Base-by-base conservation (phyloP, 2,113 vertebrate species). In the Rhynchopsitta pachyrhyncha region DNA sequence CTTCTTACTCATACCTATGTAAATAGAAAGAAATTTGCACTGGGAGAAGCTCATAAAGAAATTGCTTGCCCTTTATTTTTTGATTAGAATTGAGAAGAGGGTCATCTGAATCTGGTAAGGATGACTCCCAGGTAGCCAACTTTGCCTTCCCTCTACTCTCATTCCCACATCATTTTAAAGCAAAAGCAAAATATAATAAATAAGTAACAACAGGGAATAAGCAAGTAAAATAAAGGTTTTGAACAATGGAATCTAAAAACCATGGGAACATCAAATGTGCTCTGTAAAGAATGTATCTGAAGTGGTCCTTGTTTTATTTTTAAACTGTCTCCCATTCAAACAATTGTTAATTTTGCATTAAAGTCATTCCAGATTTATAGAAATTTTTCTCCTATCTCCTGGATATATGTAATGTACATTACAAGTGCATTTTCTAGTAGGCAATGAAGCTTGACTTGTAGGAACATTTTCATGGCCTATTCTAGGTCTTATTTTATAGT, bases 401-500 rank as follows among this genome's bases (percentile, higher is more conserved):
- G 39, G 44, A 64, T 77, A 55, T 73, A 55, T 52, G 13, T 64
- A 82, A 71, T 41, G 13, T 85, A 64, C 28, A 82, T 62, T 85
- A 79, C 33, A 90, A 90, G 42, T 82, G 23, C 15, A 50, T 79
- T 90, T 90, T 84, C 57, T 82, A 25, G 50, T 64, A 85, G 35
- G 75, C 62, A 88, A 55, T 80, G 75, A 88, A 94, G 75, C 82
- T 79, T 90, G 67, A 88, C 75, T 86, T 82, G 57, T 28, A 93
- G 49, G 66, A 93, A 93, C 73, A 85, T 71, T 90, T 95, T 96
- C 66, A 93, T 55, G 62, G 71, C 57, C 67, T 82, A 15, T 92
- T 92, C 47, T 88, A 85, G 67, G 53, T 24, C 52, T 86, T 92
- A 59, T 79, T 95, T 93, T 95, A 95, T 90, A 92, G 86, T 50